Evolutionary conservation across 2,113 vertebrate species (phyloP).

Genomic region (Sterrhoptilus dennistouni): DNA sequence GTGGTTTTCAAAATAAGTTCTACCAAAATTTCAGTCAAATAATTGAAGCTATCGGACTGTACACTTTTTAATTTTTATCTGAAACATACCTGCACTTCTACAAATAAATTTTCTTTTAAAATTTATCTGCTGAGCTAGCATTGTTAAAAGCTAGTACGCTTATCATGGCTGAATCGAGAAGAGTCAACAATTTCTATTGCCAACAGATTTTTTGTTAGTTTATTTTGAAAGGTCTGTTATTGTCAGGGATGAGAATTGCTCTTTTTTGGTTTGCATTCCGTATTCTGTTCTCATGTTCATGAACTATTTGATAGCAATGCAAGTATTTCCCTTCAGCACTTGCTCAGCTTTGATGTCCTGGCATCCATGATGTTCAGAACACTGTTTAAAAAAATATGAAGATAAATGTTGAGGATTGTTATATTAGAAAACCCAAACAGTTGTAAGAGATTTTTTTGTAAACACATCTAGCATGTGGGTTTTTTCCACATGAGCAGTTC

Average conservation of each 20-base stretch:
- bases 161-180: background rate
- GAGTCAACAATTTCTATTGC: background rate
- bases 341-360: background rate
- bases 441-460: background rate
- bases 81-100: background rate
- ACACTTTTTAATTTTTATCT: background rate
- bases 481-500: background rate
- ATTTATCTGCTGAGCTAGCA: background rate
- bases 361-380: background rate
- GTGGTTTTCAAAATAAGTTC: background rate
- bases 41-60: background rate
- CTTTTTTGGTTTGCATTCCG: background rate
- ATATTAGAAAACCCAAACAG: background rate
- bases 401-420: background rate
- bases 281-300: background rate
- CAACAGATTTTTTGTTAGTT: background rate
- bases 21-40: background rate
- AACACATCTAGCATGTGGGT: background rate
- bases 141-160: background rate
- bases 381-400: background rate
- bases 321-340: background rate
- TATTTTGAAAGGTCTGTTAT: background rate
- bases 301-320: background rate
- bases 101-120: background rate
- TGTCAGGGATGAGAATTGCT: background rate